A percentile compares a stretch with the other conserved stretches of the same genome.
Evolutionary conservation across 2,888 invertebrate species (phyloP).

Genomic region (Himalopsyche tibetana): DNA sequence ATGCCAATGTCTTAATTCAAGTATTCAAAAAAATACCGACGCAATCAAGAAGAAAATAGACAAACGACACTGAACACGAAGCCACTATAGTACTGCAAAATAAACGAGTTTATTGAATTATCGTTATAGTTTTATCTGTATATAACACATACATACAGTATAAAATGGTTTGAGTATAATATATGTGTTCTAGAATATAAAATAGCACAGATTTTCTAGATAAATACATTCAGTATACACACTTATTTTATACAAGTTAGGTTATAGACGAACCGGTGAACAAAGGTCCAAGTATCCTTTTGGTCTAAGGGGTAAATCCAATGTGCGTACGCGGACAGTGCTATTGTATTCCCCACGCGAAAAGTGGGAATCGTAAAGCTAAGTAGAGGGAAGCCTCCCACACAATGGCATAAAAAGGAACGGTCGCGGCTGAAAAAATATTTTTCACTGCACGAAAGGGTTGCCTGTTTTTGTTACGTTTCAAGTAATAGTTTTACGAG

Average conservation of each 20-base stretch:
- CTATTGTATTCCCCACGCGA: conserved; percentile 18
- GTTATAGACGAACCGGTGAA: conserved; percentile 8
- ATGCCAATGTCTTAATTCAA: too few relatives aligned
- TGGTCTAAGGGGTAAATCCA: conserved; percentile 16
- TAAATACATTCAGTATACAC: too few relatives aligned
- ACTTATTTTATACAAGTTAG: neutral
- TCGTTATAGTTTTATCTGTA: too few relatives aligned
- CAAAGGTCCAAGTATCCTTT: conserved; percentile 34
- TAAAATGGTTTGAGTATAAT: too few relatives aligned
- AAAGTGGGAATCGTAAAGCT: conserved; percentile 27
- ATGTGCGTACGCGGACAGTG: conserved; percentile 30
- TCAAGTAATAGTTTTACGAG: conserved; percentile 27
- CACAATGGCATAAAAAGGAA: conserved; percentile 19
- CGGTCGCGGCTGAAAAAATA: conserved; percentile 13
- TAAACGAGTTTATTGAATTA: too few relatives aligned
- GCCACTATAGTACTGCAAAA: too few relatives aligned
- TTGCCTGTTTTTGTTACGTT: conserved; percentile 26
- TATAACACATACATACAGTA: too few relatives aligned
- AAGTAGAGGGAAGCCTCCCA: conserved; percentile 31
- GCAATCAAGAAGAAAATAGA: too few relatives aligned
- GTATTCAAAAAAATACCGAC: too few relatives aligned
- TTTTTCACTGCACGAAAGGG: conserved; percentile 8
- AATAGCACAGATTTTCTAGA: too few relatives aligned
- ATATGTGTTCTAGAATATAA: too few relatives aligned
- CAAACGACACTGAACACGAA: too few relatives aligned